Conservation (phyloP, 30 jellyfish, hydroid and myxozoan genomes). For the Aurelia aurita complex sp. Pacific region DNA sequence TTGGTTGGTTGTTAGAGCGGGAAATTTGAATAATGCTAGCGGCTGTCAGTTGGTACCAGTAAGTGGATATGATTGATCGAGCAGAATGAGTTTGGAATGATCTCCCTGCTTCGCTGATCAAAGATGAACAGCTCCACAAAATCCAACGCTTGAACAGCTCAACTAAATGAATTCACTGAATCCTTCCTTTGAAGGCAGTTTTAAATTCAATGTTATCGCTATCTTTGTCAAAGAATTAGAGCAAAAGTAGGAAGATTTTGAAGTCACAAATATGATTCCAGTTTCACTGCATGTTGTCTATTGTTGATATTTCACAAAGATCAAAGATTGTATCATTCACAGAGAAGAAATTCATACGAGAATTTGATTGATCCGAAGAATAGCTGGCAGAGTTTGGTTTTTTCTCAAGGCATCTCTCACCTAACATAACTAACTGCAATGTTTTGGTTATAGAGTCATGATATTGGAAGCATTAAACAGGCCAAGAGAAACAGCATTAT, state of each 20-base stretch:
- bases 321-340: neutral
- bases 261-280: neutral
- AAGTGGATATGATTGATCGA: slow-evolving; percentile 70
- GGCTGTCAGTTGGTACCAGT: slow-evolving; percentile 82
- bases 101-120: slow-evolving; percentile 54
- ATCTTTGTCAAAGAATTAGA: neutral
- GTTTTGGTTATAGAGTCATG: slow-evolving; percentile 46
- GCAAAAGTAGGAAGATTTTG: neutral
- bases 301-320: slow-evolving; percentile 3
- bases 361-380: neutral
- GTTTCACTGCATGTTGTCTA: slow-evolving; percentile 26
- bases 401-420: no score
- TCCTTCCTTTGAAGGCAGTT: slow-evolving; percentile 24
- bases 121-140: slow-evolving; percentile 16
- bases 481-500: slow-evolving; percentile 87
- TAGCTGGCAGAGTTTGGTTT: neutral
- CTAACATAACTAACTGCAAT: no score
- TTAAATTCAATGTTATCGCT: neutral
- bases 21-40: slow-evolving; percentile 41
- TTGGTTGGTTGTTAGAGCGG: slow-evolving; percentile 37
- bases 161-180: slow-evolving; percentile 46
- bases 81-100: slow-evolving; percentile 33
- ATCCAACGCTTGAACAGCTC: slow-evolving; percentile 60
- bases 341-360: neutral
- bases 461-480: slow-evolving; percentile 47